These are phyloP conservation scores for Peromyscus eremicus DNA, from an alignment of 2,797 vertebrate genomes.

Conservation along the genomic window DNA sequence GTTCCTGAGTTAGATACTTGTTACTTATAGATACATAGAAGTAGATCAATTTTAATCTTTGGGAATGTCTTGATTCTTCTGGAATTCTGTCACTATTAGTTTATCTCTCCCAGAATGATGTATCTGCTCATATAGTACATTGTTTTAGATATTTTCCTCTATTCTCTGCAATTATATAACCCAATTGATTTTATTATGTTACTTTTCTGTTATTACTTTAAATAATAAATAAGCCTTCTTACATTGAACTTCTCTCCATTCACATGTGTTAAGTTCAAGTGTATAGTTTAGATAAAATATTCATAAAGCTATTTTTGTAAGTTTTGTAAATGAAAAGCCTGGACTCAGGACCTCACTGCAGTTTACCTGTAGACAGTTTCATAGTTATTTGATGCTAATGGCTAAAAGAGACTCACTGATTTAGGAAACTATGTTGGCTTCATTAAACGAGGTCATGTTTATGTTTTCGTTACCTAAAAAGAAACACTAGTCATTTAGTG, in stretches of 20 bases:
- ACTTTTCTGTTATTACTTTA: neutral
- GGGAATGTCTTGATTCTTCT: neutral
- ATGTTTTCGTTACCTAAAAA: neutral
- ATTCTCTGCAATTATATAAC: neutral
- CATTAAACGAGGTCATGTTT: neutral
- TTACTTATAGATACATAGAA: neutral
- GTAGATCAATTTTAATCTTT: neutral
- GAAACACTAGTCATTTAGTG: neutral
- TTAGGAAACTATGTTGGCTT: neutral
- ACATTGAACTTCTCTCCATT: neutral
- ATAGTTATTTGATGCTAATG: neutral
- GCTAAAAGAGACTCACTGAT: neutral
- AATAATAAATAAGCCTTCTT: neutral
- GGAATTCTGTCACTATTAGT: neutral
- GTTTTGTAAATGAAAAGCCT: neutral
- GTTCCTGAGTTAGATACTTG: neutral
- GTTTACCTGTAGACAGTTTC: neutral
- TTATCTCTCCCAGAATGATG: neutral
- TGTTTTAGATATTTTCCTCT: slow-evolving; percentile 7
- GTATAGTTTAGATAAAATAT: neutral
- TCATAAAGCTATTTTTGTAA: neutral
- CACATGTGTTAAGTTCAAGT: neutral
- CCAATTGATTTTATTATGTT: neutral
- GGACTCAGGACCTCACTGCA: neutral
- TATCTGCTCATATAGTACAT: neutral